Percentiles rank a stretch among this genome's conserved stretches.
Evolutionary conservation across 2,888 invertebrate genomes (phyloP).

Genomic region (Pemphredon lugubris): DNA sequence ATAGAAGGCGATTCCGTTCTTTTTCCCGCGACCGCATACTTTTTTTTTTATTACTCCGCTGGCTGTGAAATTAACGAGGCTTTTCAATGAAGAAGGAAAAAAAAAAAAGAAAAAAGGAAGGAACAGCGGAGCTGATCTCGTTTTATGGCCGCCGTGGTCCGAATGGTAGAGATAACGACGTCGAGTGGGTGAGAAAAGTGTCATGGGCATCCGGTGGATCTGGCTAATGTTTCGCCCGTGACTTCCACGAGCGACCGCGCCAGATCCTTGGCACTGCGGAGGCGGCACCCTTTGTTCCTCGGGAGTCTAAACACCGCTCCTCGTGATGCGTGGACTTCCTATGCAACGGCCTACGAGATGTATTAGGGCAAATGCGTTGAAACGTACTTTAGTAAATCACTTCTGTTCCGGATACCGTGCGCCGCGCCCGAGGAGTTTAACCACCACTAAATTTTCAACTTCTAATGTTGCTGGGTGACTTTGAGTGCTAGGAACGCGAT

Average conservation of each 20-base stretch:
- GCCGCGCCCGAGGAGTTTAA: not conserved
- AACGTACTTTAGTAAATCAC: slow-evolving; percentile 67
- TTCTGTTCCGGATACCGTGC: slow-evolving; percentile 12
- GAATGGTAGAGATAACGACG: slow-evolving; percentile 56
- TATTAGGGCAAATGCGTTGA: slow-evolving; percentile 68
- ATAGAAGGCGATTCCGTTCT: not conserved
- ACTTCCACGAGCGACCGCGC: slow-evolving; percentile 2
- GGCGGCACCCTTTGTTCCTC: slow-evolving; percentile 66
- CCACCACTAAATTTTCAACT: slow-evolving; percentile 25
- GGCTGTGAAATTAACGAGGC: slow-evolving; percentile 53
- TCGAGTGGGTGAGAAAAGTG: slow-evolving; percentile 74
- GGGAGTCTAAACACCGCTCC: slow-evolving; percentile 38
- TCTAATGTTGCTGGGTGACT: slow-evolving; percentile 5
- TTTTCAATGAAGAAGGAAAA: slow-evolving; percentile 54
- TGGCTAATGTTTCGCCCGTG: slow-evolving; percentile 73
- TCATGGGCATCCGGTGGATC: slow-evolving; percentile 79
- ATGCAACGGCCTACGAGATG: slow-evolving; percentile 50
- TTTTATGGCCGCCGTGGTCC: slow-evolving; percentile 45
- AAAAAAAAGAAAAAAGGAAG: no score
- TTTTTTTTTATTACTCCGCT: slow-evolving; percentile 22
- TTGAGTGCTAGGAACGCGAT: slow-evolving; percentile 11
- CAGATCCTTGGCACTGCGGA: slow-evolving; percentile 15
- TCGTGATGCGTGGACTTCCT: slow-evolving; percentile 33
- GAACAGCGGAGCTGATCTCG: slow-evolving; percentile 30
- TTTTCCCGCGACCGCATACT: not conserved